Evolutionary conservation across 2,113 vertebrate species (phyloP).

Genomic region (Narcine bancroftii): DNA sequence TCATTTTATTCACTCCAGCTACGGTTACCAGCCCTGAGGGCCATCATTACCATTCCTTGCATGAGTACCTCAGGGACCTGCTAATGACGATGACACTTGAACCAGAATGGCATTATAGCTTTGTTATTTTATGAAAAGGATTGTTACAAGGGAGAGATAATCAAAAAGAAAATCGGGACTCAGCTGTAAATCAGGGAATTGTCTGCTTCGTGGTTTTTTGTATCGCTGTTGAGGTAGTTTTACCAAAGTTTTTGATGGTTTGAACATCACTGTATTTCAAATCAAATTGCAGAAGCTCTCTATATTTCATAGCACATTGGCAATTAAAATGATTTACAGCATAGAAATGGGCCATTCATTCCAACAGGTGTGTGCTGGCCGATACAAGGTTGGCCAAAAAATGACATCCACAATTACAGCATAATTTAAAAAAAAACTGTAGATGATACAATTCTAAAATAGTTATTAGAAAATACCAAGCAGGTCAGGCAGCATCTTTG

Average conservation of each 20-base stretch:
- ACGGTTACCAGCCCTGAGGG: not conserved
- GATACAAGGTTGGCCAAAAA: not conserved
- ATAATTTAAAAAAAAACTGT: no score
- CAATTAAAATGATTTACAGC: not conserved
- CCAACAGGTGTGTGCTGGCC: not conserved
- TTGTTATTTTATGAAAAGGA: not conserved
- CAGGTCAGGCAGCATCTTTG: no score
- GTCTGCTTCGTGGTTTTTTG: not conserved
- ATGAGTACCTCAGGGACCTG: conserved; percentile 13
- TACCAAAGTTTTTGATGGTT: not conserved
- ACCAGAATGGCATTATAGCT: not conserved
- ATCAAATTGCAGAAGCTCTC: not conserved
- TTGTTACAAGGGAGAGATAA: conserved; percentile 10
- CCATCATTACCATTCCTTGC: conserved; percentile 27
- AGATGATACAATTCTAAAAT: no score
- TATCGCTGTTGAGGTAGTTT: not conserved
- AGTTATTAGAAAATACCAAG: no score
- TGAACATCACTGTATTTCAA: not conserved
- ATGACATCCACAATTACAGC: not conserved
- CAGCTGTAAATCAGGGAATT: not conserved
- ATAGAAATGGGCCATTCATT: not conserved
- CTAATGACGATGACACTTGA: not conserved
- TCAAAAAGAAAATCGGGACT: not conserved
- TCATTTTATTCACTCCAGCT: not conserved
- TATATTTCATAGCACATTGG: not conserved